Evolutionary conservation across 2,113 vertebrate genomes (phyloP), one percentile per base, ranked within the genome.

Genomic region (Furnarius figulus): DNA sequence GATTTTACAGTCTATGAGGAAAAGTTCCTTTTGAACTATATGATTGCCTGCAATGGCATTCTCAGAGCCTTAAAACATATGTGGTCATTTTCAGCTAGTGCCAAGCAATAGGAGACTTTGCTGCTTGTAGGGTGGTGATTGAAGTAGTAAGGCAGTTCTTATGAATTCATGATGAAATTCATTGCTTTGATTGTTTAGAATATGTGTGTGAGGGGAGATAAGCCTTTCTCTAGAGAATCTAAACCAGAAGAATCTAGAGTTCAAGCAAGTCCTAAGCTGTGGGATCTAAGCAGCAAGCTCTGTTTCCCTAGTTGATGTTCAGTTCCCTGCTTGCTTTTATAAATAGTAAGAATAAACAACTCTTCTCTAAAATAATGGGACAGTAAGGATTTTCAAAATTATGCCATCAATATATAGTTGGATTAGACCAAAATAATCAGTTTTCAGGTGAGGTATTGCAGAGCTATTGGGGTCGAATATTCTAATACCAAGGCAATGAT

Each of bases 111-210:
- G 6, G 17, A 85, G 19, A 58, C 14, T 83, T 72, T 66, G 17
- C n/a, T 70, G 14, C 40, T 42, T 66, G 18, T 76, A 53, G 35
- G 12, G 17, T 47, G 16, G 13, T 0, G 0, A 9, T 58, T 50
- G 46, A 66, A 58, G 37, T 28, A 85, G 12, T 49, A 39, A 84
- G 22, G 8, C 37, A 78, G 22, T 67, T 52, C n/a, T 76, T 63
- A 42, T 21, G 33, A 86, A 83, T 86, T 85, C 7, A 28, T 61
- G 35, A 42, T 42, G 14, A 91, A 92, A 53, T 66, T 18, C 17
- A 33, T 75, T 71, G 16, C 61, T 78, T 67, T 59, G 14, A 14
- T 71, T 49, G 39, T 42, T 87, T 52, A 78, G 20, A 44, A 33
- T 62, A 56, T 46, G n/a, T 65, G 23, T 80, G 12, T 22, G 19